phyloP scores from a whole-genome alignment of 1,140 invertebrate species.

The Sarcophaga peregrina region DNA sequence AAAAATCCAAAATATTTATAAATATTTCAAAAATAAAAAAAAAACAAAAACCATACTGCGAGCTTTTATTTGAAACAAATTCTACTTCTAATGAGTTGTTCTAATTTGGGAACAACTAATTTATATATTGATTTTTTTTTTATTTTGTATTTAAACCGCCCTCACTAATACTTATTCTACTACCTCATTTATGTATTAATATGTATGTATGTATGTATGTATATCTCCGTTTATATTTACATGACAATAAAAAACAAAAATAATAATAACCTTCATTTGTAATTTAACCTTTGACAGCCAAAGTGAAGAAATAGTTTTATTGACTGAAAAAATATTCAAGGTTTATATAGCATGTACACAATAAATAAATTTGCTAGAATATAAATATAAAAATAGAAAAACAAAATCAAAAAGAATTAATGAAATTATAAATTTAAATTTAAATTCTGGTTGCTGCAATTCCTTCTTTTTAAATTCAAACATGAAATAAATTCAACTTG shows the following conservation, averaged over 20 bases:
- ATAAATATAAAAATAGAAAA: background rate
- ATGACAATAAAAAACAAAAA: background rate
- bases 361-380: background rate
- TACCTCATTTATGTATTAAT: too few species aligned
- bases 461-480: too few species aligned
- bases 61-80: background rate
- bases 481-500: background rate
- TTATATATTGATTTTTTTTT: conserved; percentile 3
- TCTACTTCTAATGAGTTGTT: background rate
- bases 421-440: too few species aligned
- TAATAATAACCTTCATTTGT: conserved; percentile 8
- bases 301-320: background rate
- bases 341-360: background rate
- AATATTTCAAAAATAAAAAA: background rate
- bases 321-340: background rate
- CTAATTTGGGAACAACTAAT: background rate
- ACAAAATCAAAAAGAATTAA: background rate
- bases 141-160: background rate
- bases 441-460: too few species aligned
- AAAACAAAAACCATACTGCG: background rate
- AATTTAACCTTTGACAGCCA: conserved; percentile 4
- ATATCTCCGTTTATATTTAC: background rate
- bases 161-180: background rate
- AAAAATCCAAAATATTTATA: background rate
- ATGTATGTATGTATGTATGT: too few species aligned